These are phyloP conservation scores for Deroplatys truncata DNA, from an alignment of 2,888 invertebrate species.

Conservation along the genomic window DNA sequence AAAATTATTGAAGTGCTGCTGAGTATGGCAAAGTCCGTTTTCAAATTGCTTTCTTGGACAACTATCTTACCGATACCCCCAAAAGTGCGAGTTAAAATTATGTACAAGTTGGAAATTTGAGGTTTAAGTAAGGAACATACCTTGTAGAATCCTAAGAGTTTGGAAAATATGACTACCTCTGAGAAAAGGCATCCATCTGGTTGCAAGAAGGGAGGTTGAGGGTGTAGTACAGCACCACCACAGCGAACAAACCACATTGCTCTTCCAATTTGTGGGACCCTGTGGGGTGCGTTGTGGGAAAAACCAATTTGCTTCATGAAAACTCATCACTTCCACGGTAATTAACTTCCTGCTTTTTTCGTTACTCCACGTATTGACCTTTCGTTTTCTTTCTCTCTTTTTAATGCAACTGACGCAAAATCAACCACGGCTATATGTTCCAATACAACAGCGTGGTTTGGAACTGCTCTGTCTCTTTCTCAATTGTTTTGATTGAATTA, in stretches of 20 bases:
- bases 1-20: no score
- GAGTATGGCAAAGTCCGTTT: no score
- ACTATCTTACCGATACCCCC: no score
- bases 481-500: background rate
- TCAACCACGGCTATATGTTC: background rate
- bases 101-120: no score
- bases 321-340: background rate
- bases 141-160: no score
- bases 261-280: background rate
- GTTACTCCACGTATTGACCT: background rate
- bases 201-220: background rate
- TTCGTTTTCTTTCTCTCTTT: background rate
- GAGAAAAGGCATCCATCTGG: background rate
- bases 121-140: no score
- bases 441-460: background rate
- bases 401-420: background rate
- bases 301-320: background rate
- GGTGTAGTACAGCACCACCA: background rate
- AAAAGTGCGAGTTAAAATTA: no score
- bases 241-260: background rate
- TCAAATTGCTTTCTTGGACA: no score
- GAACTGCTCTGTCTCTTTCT: background rate
- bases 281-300: background rate
- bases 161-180: background rate
- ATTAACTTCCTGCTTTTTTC: background rate